Percentiles rank a stretch among this genome's conserved stretches.
Evolutionary conservation across 2,113 vertebrate genomes (phyloP).

Genomic region (Excalfactoria chinensis): DNA sequence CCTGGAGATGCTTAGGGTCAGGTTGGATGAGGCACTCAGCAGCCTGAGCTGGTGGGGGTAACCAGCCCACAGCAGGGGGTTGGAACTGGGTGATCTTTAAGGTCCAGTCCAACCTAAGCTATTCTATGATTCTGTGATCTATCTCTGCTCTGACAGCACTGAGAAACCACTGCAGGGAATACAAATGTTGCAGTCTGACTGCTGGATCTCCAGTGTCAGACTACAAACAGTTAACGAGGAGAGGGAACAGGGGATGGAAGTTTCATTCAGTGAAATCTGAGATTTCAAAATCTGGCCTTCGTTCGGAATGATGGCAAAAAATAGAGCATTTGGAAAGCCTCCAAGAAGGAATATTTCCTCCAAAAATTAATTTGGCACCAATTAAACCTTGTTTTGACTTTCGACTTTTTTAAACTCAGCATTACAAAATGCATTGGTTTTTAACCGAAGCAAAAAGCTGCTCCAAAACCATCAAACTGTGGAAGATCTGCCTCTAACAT

Average conservation of each 20-base stretch:
- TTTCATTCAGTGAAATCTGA: conserved; percentile 16
- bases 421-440: background rate
- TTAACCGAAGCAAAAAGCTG: background rate
- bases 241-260: background rate
- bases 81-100: too few species aligned
- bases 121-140: too few species aligned
- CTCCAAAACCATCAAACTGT: background rate
- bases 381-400: background rate
- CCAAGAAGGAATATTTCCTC: background rate
- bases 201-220: fast-evolving
- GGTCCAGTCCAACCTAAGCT: too few species aligned
- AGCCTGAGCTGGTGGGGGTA: too few species aligned
- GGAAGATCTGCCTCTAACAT: background rate
- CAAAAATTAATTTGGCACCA: background rate
- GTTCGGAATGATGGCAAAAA: background rate
- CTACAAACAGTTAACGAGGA: background rate
- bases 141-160: background rate
- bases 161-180: background rate
- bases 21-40: too few species aligned
- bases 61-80: too few species aligned
- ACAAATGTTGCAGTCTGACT: fast-evolving
- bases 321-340: background rate
- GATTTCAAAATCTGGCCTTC: conserved; percentile 11
- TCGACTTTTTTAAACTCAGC: background rate
- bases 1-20: too few species aligned